Base-by-base conservation (phyloP, 2,888 invertebrate species). In the Synergus gifuensis region DNA sequence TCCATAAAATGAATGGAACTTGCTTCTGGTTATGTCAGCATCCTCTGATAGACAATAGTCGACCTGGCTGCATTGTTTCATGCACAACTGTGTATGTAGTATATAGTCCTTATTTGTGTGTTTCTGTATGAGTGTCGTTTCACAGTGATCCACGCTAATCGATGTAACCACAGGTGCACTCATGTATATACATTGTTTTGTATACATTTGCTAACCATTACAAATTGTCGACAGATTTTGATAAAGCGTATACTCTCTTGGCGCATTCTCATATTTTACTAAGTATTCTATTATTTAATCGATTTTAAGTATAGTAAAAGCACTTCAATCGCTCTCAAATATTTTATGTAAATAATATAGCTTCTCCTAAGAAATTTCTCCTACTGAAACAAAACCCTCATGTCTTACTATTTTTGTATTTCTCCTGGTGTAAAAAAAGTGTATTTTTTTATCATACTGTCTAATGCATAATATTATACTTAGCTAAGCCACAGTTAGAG, bases 21-120 rank as follows among this genome's bases (percentile, higher is more conserved):
- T 84, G 87, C 88, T 88, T 89, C 85, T 89, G 89, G 87, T 91
- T 90, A 90, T 91, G 90, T 91, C 91, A 91, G 90, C 91, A 91
- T 91, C 91, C 91, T 91, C 90, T 87, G 87, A 36, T 85, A 87
- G 86, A 91, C 90, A 91, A 91, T 91, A 84, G 90, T 86, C 88
- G 89, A 89, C 88, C 89, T 89, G 85, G 81, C 87, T 85, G 86
- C 87, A 90, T 90, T 90, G 90, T 91, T 88, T 87, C 84, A 82
- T 83, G 79, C 81, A 83, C 82, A 85, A 84, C 83, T 86, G 84
- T 85, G 85, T 28, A 28, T 85, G 85, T 28, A 28, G 14, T 14
- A 67, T 76, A 79, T 79, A 82, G 85, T 85, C 82, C 22, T 22
- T 22, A 69, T 69, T n/a, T 16, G 28, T 49, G 49, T 49, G 16